These are phyloP conservation scores for Coracias cyanogaster DNA, from an alignment of 2,797 vertebrate species.

Conservation along the genomic window DNA sequence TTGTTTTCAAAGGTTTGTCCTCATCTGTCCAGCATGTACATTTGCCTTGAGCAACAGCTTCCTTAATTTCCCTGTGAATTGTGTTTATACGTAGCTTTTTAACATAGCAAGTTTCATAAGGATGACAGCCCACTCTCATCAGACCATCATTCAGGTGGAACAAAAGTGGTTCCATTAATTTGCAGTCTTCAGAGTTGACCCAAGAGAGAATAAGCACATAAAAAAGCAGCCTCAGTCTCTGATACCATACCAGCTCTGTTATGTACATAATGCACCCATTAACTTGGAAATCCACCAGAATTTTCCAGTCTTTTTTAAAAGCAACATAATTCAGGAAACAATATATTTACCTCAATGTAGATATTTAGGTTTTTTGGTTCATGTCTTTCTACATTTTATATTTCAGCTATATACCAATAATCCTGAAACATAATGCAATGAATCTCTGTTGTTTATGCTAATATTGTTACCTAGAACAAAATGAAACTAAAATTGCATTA, in stretches of 20 bases:
- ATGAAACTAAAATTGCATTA: background rate
- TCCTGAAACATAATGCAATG: background rate
- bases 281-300: background rate
- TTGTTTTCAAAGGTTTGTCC: slow-evolving; percentile 20
- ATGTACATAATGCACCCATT: background rate
- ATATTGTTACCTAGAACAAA: background rate
- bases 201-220: background rate
- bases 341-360: background rate
- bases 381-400: background rate
- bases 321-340: background rate
- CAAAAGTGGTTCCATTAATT: background rate
- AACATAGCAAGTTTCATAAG: background rate
- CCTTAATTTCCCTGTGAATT: background rate
- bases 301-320: background rate
- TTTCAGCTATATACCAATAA: background rate
- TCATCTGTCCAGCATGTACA: background rate
- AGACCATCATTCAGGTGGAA: background rate
- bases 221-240: background rate
- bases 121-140: background rate
- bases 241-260: background rate
- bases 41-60: background rate
- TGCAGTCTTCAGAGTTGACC: background rate
- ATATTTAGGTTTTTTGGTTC: background rate
- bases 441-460: background rate
- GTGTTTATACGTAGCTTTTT: background rate